A percentile compares a stretch with the other conserved stretches of the same genome.
phyloP scores from a whole-genome alignment of 2,797 vertebrate genomes.

The Sebastolobus alascanus region DNA sequence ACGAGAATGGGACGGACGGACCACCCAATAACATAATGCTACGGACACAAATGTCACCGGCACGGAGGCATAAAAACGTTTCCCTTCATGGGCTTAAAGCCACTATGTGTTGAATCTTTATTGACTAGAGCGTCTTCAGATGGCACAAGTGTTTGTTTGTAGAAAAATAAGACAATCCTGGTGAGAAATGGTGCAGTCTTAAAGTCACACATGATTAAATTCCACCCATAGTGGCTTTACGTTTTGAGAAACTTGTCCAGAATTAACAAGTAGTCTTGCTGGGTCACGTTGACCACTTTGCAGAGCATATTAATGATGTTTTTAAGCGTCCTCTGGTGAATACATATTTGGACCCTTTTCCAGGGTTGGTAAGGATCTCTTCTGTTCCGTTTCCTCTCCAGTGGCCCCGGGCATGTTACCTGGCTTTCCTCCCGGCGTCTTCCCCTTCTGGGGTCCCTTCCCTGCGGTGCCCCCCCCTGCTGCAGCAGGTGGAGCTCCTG shows the following conservation, averaged over 20 bases:
- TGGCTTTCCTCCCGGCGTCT: slow-evolving; percentile 94
- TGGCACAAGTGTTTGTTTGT: no score
- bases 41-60: no score
- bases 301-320: background rate
- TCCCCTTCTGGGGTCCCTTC: slow-evolving; percentile 96
- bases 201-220: background rate
- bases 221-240: background rate
- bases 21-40: no score
- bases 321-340: background rate
- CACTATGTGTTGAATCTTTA: background rate
- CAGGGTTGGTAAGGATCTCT: background rate
- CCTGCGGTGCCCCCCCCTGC: slow-evolving; percentile 86
- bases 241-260: background rate
- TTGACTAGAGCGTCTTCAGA: background rate
- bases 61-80: background rate
- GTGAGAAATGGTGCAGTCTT: no score
- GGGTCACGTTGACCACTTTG: background rate
- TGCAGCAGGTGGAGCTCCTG: slow-evolving; percentile 68
- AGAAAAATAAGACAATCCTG: background rate
- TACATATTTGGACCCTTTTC: background rate
- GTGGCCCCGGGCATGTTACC: slow-evolving; percentile 93
- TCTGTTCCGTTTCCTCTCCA: slow-evolving; percentile 54
- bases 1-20: no score
- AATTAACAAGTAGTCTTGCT: no score
- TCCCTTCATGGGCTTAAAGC: background rate